Evolutionary conservation across 2,797 vertebrate genomes (phyloP), one percentile per base, ranked within the genome.

Genomic region (Carcharodon carcharias): DNA sequence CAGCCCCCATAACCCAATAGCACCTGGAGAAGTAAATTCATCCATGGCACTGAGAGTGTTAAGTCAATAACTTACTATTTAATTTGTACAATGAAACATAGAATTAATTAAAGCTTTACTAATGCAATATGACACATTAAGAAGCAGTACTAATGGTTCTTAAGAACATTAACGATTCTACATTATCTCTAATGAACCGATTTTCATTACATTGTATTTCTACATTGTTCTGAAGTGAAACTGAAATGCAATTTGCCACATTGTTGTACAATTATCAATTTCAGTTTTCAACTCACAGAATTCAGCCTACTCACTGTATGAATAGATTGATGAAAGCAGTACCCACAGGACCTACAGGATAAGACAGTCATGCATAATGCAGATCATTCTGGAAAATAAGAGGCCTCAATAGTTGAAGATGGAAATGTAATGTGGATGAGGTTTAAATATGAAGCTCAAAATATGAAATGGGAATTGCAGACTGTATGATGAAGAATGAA

Each of bases 111-210:
- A 93, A 93, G 61, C 61, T 45, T 93, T 65, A 93, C 91, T 93
- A 93, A 93, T 93, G 91, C 91, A 93, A 63, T 67, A 93, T 93
- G 35, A 93, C 91, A 93, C 56, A 93, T 93, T 93, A 93, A 67
- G 91, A 93, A 93, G 61, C 91, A 93, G 31, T 93, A 93, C 61
- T 67, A 93, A 93, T 45, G 61, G 91, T 93, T 45, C n/a, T 93
- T 93, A 65, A 67, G 91, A 67, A 93, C 63, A 93, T n/a, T 67
- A 93, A 45, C 21, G 21, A 67, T 93, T 93, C n/a, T 93, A 26
- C 91, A 93, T 93, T 93, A 93, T 93, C 91, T 67, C n/a, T 93
- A 93, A 93, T 93, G 61, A 67, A 93, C 61, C 40, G 21, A 45
- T 65, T 93, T 93, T 45, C 63, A 93, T 93, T 93, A 67, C 91